Conservation (phyloP, 2,797 vertebrate species). For the Characodon lateralis region DNA sequence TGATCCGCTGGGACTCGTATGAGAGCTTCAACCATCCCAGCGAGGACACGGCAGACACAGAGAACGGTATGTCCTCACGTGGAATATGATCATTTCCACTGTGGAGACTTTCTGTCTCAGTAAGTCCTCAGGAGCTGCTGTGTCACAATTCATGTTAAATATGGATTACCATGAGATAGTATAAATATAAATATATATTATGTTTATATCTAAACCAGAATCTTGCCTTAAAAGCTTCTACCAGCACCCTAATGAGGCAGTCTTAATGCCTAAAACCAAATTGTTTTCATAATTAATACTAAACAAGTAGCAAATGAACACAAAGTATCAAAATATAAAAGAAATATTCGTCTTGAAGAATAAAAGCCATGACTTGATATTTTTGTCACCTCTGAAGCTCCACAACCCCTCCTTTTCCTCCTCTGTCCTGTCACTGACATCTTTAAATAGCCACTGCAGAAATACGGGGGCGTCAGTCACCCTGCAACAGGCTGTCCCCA, state of each 20-base stretch:
- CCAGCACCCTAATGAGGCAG: neutral
- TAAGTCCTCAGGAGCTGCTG: neutral
- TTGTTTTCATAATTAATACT: neutral
- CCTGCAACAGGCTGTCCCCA: slow-evolving; percentile 49
- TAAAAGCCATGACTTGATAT: neutral
- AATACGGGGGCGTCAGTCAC: slow-evolving; percentile 80
- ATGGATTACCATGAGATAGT: neutral
- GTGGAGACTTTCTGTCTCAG: neutral
- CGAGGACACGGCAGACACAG: slow-evolving; percentile 83
- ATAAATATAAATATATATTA: neutral
- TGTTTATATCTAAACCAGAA: neutral
- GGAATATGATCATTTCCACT: neutral
- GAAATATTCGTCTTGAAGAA: neutral
- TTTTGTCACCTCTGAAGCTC: neutral
- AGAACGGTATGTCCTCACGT: slow-evolving; percentile 54
- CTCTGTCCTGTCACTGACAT: slow-evolving; percentile 64
- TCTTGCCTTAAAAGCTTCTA: neutral
- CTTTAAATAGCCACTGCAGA: slow-evolving; percentile 81
- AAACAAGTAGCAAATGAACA: neutral
- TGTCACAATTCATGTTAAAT: neutral
- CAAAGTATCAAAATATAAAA: neutral
- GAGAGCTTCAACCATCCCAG: slow-evolving; percentile 86
- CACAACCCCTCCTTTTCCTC: neutral
- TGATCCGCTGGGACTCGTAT: slow-evolving; percentile 96
- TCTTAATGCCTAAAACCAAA: neutral